Conservation (phyloP, 2,888 invertebrate species). For the Cyrtodaria siliqua region DNA sequence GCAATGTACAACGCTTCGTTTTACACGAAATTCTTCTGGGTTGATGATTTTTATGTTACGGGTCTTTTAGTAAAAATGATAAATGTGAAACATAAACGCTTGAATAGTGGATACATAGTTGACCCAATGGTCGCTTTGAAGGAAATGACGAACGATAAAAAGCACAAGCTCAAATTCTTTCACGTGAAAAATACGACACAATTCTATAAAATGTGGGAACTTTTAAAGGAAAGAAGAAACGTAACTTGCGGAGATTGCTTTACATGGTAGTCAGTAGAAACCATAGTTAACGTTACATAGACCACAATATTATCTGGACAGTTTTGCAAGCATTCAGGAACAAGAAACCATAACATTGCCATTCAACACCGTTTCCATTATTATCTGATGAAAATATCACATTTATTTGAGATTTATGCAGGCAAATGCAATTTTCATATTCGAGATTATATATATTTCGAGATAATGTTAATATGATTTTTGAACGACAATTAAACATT, state of each 20-base stretch:
- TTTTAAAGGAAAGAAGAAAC: constrained; percentile 55
- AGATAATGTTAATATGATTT: no score
- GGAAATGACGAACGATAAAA: constrained; percentile 70
- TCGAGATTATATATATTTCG: no score
- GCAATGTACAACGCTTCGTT: constrained; percentile 89
- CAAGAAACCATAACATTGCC: no score
- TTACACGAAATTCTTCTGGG: constrained; percentile 93
- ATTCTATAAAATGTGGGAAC: constrained; percentile 78
- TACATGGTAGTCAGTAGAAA: constrained; percentile 10
- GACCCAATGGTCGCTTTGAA: constrained; percentile 74
- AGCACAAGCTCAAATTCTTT: constrained; percentile 83
- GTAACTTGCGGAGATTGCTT: constrained; percentile 38
- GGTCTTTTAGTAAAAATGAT: no score
- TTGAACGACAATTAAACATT: no score
- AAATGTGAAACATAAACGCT: constrained; percentile 75
- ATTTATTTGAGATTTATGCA: no score
- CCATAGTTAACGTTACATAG: no score
- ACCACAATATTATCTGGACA: no score
- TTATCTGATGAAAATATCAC: no score
- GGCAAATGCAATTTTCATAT: no score
- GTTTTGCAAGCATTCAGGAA: no score
- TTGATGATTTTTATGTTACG: constrained; percentile 95
- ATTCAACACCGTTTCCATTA: no score
- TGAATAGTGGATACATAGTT: constrained; percentile 81
- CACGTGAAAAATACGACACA: constrained; percentile 82